Base-by-base conservation (phyloP, 64 coral and sea anemone genomes). In the Dendronephthya gigantea region DNA sequence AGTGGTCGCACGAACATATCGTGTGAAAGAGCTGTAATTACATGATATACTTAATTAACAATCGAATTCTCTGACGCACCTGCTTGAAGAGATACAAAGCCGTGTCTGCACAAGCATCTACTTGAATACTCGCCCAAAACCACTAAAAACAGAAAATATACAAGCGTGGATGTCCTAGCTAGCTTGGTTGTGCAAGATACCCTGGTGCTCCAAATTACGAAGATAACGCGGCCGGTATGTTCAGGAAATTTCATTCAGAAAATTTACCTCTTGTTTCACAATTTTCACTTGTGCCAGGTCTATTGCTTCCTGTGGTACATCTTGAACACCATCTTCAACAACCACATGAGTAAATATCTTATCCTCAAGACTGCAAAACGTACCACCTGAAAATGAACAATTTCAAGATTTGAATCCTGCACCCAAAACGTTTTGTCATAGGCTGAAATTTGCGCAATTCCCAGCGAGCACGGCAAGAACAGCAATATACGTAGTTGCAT, bases 91-190 rank as follows among this genome's bases (percentile, higher is more conserved):
- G 84, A 69, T 97, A 97, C 1, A 97, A 87, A 14, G 94, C 90
- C 76, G 93, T 92, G 69, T 97, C 94, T n/a, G 94, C 94, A 90
- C 94, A 97, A 32, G 91, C 94, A 91, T 97, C 94, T 89, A 97
- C 93, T 84, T 97, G 94, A 87, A 97, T 97, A 85, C 94, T 97
- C 12, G 94, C 94, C 94, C 94, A 97, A 50, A 97, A 97, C 94
- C 94, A 97, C 94, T 97, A 25, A 83, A 83, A 22, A 85, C 55
- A 37, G 86, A 36, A 32, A 56, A 82, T 43, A 84, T 62, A 31
- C 13, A 45, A 6, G 47, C 16, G 43, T 68, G 37, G 16, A 48
- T 82, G 82, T 59, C 58, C 23, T 27, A 10, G 49, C n/a, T n/a
- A 33, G 22, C 35, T 85, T 51, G 23, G 45, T 16, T 41, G 30